Evolutionary conservation across 2,888 invertebrate species (phyloP).

Genomic region (Rhagium mordax): DNA sequence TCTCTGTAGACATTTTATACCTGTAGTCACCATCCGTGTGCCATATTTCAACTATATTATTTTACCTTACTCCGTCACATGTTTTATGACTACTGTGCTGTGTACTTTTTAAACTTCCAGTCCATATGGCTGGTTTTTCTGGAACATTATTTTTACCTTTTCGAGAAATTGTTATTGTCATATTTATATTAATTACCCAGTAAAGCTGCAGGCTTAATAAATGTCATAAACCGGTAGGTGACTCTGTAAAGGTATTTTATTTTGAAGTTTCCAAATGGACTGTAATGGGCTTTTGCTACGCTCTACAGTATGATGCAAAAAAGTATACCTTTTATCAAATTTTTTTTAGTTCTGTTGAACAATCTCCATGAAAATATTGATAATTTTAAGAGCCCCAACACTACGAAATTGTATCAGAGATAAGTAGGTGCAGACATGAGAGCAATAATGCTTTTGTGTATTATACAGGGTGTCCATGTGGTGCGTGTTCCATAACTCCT

Average conservation of each 20-base stretch:
- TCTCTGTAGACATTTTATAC: slow-evolving; percentile 11
- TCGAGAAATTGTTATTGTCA: slow-evolving; percentile 14
- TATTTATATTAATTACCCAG: background rate
- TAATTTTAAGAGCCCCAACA: too few relatives aligned
- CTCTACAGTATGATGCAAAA: background rate
- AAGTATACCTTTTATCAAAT: too few relatives aligned
- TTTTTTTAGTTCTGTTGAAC: too few relatives aligned
- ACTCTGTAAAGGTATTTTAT: background rate
- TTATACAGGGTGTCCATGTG: too few relatives aligned
- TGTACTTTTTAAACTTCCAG: slow-evolving; percentile 14
- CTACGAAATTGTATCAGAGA: too few relatives aligned
- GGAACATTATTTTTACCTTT: background rate
- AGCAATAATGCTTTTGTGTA: too few relatives aligned
- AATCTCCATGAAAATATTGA: too few relatives aligned
- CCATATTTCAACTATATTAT: slow-evolving; percentile 18
- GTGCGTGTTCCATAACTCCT: too few relatives aligned
- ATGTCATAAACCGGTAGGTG: background rate
- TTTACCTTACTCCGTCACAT: slow-evolving; percentile 24
- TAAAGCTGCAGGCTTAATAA: slow-evolving; percentile 3
- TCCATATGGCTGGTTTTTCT: slow-evolving; percentile 26
- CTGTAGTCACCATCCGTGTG: slow-evolving; percentile 20
- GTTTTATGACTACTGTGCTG: slow-evolving; percentile 8
- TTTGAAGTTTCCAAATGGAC: background rate
- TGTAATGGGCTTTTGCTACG: background rate
- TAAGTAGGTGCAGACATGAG: too few relatives aligned